These are phyloP conservation scores for rabbit (Oryctolagus cuniculus) DNA, from an alignment of 2,113 vertebrate genomes.

Conservation along the genomic window mOryCun1.1 NC_091434.1:171321501-171322000, in stretches of 20 bases:
- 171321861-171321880: neutral
- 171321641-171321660: neutral
- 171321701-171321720: neutral
- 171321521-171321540: slow-evolving; percentile 9
- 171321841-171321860: neutral
- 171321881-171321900: neutral
- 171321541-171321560: slow-evolving; percentile 50
- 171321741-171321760: neutral
- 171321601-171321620: neutral
- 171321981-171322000: neutral
- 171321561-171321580: slow-evolving; percentile 3
- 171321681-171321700: neutral
- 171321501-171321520: slow-evolving; percentile 22
- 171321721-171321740: slow-evolving; percentile 12
- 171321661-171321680: neutral
- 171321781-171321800: neutral
- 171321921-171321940: neutral
- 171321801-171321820: neutral
- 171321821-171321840: neutral
- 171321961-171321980: slow-evolving; percentile 31
- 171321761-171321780: neutral
- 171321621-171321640: neutral
- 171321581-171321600: neutral
- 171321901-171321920: slow-evolving; percentile 19
- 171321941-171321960: neutral